These are phyloP conservation scores for Crematogaster levior DNA, from an alignment of 2,888 invertebrate genomes.

Conservation along the genomic window DNA sequence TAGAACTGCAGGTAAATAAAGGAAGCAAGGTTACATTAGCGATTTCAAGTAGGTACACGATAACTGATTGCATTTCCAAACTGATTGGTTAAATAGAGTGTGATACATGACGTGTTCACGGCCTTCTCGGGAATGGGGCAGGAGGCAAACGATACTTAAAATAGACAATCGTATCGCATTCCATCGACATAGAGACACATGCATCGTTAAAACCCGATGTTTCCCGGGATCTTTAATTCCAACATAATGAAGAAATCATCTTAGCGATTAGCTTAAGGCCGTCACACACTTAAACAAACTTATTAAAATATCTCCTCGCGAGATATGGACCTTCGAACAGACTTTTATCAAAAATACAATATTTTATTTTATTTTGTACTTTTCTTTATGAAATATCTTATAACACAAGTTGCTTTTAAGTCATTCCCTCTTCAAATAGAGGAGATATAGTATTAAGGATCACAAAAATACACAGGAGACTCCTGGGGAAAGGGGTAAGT, in stretches of 20 bases:
- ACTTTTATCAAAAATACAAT: no score
- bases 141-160: conserved; percentile 19
- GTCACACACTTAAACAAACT: no score
- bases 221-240: background rate
- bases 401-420: no score
- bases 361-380: no score
- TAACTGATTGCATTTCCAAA: conserved; percentile 37
- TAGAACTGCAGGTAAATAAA: background rate
- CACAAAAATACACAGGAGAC: background rate
- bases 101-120: conserved; percentile 13
- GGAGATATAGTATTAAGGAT: background rate
- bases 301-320: background rate
- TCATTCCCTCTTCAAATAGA: no score
- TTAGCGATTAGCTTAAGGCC: no score
- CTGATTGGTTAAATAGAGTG: conserved; percentile 2
- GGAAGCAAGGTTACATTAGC: background rate
- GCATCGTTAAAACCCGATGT: background rate
- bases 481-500: background rate
- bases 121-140: background rate
- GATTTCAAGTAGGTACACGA: conserved; percentile 18
- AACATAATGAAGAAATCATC: background rate
- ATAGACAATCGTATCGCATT: conserved; percentile 12
- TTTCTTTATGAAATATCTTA: no score
- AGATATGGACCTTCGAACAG: no score
- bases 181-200: background rate